phyloP scores from a whole-genome alignment of 2,113 vertebrate species.

The Nipponia nippon region DNA sequence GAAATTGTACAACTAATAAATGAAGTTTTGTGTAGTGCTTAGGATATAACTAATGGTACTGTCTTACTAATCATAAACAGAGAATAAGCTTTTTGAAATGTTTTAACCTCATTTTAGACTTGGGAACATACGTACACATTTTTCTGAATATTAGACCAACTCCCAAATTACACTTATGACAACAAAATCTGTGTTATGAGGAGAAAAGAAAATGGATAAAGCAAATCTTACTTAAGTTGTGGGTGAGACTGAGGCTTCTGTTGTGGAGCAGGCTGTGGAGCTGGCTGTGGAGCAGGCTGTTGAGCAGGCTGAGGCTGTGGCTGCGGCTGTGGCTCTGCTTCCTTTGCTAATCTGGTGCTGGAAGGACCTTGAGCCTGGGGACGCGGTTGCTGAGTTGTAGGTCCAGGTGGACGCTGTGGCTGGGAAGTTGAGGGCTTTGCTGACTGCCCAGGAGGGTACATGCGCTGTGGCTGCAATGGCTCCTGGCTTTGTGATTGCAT shows the following conservation, averaged over 20 bases:
- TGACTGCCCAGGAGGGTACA: constrained; percentile 71
- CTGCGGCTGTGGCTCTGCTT: constrained; percentile 82
- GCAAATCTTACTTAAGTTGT: constrained; percentile 90
- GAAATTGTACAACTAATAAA: not conserved
- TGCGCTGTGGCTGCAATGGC: constrained; percentile 76
- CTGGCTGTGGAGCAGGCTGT: constrained; percentile 65
- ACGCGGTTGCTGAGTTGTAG: constrained; percentile 85
- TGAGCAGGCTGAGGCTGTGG: constrained; percentile 58
- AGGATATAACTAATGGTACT: not conserved
- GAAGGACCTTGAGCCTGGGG: constrained; percentile 82
- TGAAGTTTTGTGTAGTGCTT: not conserved
- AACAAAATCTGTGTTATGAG: not conserved
- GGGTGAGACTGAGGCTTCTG: constrained; percentile 90
- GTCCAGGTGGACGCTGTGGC: constrained; percentile 71
- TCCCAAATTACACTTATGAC: not conserved
- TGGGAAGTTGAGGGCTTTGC: constrained; percentile 73
- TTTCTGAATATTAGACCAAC: not conserved
- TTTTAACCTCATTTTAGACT: not conserved
- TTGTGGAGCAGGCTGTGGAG: constrained; percentile 64
- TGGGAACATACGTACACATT: fast-evolving
- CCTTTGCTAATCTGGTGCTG: constrained; percentile 79
- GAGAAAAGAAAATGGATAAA: not conserved
- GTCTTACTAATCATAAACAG: not conserved
- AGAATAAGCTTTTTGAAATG: not conserved
- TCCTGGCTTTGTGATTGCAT: constrained; percentile 85